Evolutionary conservation across 2,113 vertebrate species (phyloP), one percentile per base, ranked within the genome.

Genomic region (Panthera leo): DNA sequence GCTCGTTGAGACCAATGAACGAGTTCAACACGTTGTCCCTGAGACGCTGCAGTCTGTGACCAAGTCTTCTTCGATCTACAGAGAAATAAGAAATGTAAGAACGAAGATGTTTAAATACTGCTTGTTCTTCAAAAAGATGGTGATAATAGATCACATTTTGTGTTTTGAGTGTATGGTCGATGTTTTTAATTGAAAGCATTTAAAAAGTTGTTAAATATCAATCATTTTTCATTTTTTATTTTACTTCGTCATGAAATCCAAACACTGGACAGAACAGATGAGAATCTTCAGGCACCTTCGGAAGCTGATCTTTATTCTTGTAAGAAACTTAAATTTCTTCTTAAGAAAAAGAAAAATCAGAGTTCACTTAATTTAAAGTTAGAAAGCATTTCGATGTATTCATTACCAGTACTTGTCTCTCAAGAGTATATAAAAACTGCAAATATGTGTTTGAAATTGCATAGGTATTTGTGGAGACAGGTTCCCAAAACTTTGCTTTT

Each of bases 1-100:
- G 2, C 5, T 39, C 0, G 7, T 1, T 3, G 70, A 39, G 27
- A 27, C 0, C 3, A 2, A 25, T 8, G 36, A 7, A 1, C 0
- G 7, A 36, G 25, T 0, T 3, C 19, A 11, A 0, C 1, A 0
- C 31, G 42, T 36, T 36, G 36, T 2, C 11, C 80, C 53, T 27
- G 36, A 84, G 85, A 27, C 6, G 15, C 16, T 0, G 9, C 5
- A 48, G 9, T 2, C 15, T 16, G 11, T 29, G 27, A 25, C 7
- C 23, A 3, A 36, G 29, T 53, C 76, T 61, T n/a, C 53, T 15
- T 10, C 31, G 39, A 8, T 39, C 31, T 25, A 14, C 1, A 78
- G 65, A 36, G 61, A 92, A 87, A 39, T 61, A 23, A 67, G 39
- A 85, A 36, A 45, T 0, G 2, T 0, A 18, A 73, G 21, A 31